These are phyloP conservation scores for Graptemys geographica DNA, from an alignment of 2,797 vertebrate species.

Conservation along the genomic window DNA sequence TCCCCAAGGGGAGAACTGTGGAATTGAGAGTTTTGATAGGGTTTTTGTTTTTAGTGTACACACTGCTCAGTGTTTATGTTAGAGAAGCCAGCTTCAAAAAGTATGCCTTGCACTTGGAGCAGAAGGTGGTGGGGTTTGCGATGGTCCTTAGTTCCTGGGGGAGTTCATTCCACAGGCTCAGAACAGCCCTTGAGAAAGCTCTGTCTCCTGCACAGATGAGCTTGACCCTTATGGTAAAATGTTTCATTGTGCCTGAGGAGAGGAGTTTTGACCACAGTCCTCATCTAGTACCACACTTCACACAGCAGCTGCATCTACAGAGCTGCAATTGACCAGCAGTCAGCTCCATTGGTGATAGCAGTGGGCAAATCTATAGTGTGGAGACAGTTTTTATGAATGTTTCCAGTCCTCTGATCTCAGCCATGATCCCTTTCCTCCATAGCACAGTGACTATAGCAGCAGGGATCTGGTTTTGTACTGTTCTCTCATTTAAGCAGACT, in stretches of 20 bases:
- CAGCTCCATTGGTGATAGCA: not conserved
- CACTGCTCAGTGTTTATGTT: not conserved
- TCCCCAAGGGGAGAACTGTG: not conserved
- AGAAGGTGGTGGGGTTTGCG: rapidly evolving
- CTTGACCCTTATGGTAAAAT: not conserved
- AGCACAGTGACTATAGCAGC: not conserved
- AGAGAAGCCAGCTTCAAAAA: not conserved
- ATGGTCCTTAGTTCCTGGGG: not conserved
- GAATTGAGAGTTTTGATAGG: not conserved
- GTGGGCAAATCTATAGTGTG: not conserved
- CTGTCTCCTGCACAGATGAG: not conserved
- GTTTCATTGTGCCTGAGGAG: not conserved
- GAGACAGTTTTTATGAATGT: not conserved
- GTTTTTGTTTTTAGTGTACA: not conserved
- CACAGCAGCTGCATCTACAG: not conserved
- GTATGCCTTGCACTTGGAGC: not conserved
- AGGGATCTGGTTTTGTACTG: not conserved
- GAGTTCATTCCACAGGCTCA: not conserved
- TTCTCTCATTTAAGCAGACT: not conserved
- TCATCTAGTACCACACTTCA: rapidly evolving
- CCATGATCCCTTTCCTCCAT: not conserved
- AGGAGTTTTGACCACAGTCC: not conserved
- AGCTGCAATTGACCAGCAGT: not conserved
- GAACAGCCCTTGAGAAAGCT: not conserved
- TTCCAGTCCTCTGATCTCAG: not conserved